Conservation (phyloP, 1,140 invertebrate species). For the Trissolcus basalis region DNA sequence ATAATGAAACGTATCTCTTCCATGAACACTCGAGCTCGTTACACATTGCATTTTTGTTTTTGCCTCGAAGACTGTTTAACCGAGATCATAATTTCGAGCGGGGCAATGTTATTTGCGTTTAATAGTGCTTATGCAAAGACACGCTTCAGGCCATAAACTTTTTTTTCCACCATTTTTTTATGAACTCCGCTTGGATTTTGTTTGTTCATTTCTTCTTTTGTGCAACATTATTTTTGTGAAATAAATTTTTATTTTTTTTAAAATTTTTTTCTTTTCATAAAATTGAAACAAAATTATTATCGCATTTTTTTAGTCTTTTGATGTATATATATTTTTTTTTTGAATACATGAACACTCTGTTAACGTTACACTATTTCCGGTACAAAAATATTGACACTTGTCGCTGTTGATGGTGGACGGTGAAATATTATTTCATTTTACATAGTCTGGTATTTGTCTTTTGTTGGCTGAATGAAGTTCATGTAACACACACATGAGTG, state of each 20-base stretch:
- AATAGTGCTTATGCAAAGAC: constrained; percentile 40
- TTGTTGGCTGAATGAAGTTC: constrained; percentile 14
- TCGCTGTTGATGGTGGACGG: too few species aligned
- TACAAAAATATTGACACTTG: too few species aligned
- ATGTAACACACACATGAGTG: constrained; percentile 11
- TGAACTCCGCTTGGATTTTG: constrained; percentile 31
- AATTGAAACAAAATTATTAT: too few species aligned
- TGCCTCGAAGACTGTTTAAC: constrained; percentile 25
- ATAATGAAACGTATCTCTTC: constrained; percentile 1
- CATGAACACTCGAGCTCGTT: neutral
- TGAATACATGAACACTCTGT: neutral
- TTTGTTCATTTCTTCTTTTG: constrained; percentile 18
- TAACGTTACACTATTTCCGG: too few species aligned
- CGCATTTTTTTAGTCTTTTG: too few species aligned
- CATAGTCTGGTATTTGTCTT: constrained; percentile 20
- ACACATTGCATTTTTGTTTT: constrained; percentile 1
- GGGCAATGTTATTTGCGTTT: constrained; percentile 42
- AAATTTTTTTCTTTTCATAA: too few species aligned
- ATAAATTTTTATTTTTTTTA: too few species aligned
- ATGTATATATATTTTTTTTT: constrained; percentile 3
- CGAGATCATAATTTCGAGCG: constrained; percentile 24
- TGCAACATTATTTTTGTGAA: constrained; percentile 9
- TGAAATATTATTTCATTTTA: constrained; percentile 32
- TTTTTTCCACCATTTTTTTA: constrained; percentile 47
- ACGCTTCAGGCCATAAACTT: constrained; percentile 38